Base-by-base conservation (phyloP, 2,888 invertebrate genomes). In the Odontomyia ornata region DNA sequence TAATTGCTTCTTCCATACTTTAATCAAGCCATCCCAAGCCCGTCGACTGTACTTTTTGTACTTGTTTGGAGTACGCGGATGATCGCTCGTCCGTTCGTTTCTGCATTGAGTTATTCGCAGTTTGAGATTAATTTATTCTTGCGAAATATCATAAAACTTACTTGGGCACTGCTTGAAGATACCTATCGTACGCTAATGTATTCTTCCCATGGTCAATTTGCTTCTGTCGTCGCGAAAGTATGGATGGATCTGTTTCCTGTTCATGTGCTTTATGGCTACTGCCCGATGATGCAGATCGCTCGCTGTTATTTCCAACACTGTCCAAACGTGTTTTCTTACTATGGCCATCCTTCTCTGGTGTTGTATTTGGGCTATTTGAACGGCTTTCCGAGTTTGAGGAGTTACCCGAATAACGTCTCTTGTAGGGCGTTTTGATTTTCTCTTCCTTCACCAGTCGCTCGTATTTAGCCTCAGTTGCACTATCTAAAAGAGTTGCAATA, bases 141-240 rank as follows among this genome's bases (percentile, higher is more conserved):
- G 77, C 62, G n/a, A 46, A 46, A 46, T 13, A 67, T 1, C 9
- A 47, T 5, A 0, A 76, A 65, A 87, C 89, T 88, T 88, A 95
- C 94, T 89, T 89, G 56, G 94, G 93, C 60, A 96, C 90, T 81
- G 88, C 82, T 81, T 89, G 88, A 11, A 88, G 83, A 81, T 95
- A 97, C 85, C 91, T 91, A 81, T 93, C 91, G 85, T 97, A 97
- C 56, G 95, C 95, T 80, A 92, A 87, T 30, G 97, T 97, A 83
- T 96, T 96, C 87, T 97, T 97, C 13, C 98, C 98, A 88, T 95
- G 97, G 85, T 97, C 96, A 82, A 98, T 94, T 87, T 97, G 96
- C 86, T 97, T 97, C 84, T 97, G 96, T 60, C 97, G 89, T 79
- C 97, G 90, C 56, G 89, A 88, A 77, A 98, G 86, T 27, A 93